Evolutionary conservation across 2,797 vertebrate species (phyloP), one percentile per base, ranked within the genome.

Genomic region (Limnodromus scolopaceus): DNA sequence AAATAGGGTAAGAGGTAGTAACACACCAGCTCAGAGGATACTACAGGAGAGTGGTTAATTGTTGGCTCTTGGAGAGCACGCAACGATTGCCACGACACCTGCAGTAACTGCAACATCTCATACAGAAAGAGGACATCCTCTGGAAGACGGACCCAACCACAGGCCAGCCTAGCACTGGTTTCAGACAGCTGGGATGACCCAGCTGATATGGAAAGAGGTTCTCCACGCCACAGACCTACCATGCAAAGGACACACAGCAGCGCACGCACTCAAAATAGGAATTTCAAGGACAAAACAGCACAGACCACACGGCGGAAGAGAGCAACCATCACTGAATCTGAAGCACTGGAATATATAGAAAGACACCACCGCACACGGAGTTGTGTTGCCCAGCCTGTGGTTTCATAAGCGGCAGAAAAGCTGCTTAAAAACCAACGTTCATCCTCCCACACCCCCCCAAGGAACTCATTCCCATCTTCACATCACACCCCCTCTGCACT

Each of bases 321-420:
- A 4, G 60, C 22, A 24, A 87, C 64, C 1, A 0, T 76, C 0
- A 0, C 61, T 14, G 27, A 60, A 57, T 87, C 54, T 54, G 38
- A 87, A 94, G 68, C 4, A 19, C 2, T 32, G 84, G 63, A 87
- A 94, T 57, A 89, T 80, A 91, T 22, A 96, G 87, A 84, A 91
- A 80, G 17, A 3, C 88, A 87, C n/a, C 65, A 66, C 63, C 18
- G 8, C 86, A 76, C 46, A 74, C 53, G 46, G 68, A 96, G 77
- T 12, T 63, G 63, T 9, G 19, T 43, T 87, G 80, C 94, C 84
- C 91, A 95, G 91, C 36, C 88, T 66, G 66, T 87, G 92, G 80
- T 95, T 96, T 93, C 96, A 79, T 89, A 96, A 95, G 80, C 63
- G 84, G 90, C 58, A 90, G 57, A 55, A 86, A 91, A 96, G 54